A percentile compares a stretch with the other conserved stretches of the same genome.
Evolutionary conservation across 2,888 invertebrate genomes (phyloP).

Genomic region (Chelonus formosanus): DNA sequence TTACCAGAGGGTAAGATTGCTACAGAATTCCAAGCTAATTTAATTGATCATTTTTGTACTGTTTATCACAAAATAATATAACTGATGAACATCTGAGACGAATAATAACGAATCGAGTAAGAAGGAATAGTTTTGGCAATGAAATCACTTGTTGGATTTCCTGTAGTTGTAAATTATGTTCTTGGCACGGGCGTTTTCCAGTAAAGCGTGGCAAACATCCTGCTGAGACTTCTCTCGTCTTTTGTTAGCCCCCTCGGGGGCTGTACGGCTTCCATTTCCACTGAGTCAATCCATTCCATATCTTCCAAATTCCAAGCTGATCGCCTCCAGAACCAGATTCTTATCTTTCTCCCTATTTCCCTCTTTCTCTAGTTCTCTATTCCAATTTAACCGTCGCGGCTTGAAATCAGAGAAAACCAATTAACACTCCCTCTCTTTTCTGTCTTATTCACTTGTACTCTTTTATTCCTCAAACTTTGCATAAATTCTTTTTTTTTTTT

Average conservation of each 20-base stretch:
- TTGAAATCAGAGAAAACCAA: slow-evolving; percentile 25
- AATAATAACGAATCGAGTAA: background rate
- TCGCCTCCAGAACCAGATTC: slow-evolving; percentile 25
- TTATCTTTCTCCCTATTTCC: background rate
- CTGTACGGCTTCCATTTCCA: slow-evolving; percentile 27
- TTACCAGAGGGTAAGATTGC: no score
- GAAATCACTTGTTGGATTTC: slow-evolving; percentile 57
- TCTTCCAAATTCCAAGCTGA: slow-evolving; percentile 29
- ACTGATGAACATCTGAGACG: slow-evolving; percentile 26
- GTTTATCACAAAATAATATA: background rate
- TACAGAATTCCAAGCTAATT: no score
- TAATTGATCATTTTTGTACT: no score
- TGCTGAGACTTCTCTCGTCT: slow-evolving; percentile 24
- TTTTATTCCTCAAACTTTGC: background rate
- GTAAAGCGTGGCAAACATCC: slow-evolving; percentile 30
- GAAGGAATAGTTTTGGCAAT: slow-evolving; percentile 46
- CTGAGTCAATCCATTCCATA: slow-evolving; percentile 31
- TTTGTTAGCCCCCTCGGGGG: slow-evolving; percentile 9
- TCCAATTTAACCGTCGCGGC: slow-evolving; percentile 13
- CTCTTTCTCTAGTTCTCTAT: slow-evolving; percentile 2
- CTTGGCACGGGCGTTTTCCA: slow-evolving; percentile 15
- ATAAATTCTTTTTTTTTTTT: background rate
- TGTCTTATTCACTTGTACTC: background rate
- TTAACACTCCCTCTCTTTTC: slow-evolving; percentile 18
- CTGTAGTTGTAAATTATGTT: slow-evolving; percentile 50